A percentile compares a stretch with the other conserved stretches of the same genome.
Conservation (phyloP, 2,888 invertebrate species). For the Cheiracanthium punctorium region DNA sequence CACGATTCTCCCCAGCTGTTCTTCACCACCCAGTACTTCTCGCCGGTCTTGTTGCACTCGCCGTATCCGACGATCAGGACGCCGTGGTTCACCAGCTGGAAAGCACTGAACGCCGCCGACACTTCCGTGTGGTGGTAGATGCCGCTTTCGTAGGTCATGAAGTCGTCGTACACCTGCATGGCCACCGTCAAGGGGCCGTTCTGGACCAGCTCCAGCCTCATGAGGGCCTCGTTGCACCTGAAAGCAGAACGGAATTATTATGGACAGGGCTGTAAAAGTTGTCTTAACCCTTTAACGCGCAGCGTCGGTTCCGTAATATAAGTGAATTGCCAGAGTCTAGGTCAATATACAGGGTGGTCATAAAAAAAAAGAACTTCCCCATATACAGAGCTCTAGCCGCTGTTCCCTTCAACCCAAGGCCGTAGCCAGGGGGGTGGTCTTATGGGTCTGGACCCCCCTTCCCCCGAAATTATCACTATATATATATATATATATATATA, state of each 20-base stretch:
- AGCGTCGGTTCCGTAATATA: too few species aligned
- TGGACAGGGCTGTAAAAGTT: too few species aligned
- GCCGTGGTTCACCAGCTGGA: constrained; percentile 75
- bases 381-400: too few species aligned
- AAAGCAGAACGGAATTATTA: constrained; percentile 22
- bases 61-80: constrained; percentile 77
- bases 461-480: too few species aligned
- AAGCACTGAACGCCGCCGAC: constrained; percentile 76
- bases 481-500: too few species aligned
- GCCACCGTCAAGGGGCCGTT: constrained; percentile 78
- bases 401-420: too few species aligned
- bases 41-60: constrained; percentile 73
- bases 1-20: constrained; percentile 74
- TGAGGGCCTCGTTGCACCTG: constrained; percentile 77
- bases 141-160: constrained; percentile 76
- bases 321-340: too few species aligned
- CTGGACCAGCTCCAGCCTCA: constrained; percentile 77
- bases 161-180: constrained; percentile 78
- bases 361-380: too few species aligned
- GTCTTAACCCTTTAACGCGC: too few species aligned
- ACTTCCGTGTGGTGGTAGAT: constrained; percentile 77
- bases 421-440: too few species aligned
- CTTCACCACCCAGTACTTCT: constrained; percentile 73
- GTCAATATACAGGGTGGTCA: too few species aligned
- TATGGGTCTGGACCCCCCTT: too few species aligned